Evolutionary conservation across 2,113 vertebrate genomes (phyloP), one percentile per base, ranked within the genome.

Genomic region (Fregetta grallaria): DNA sequence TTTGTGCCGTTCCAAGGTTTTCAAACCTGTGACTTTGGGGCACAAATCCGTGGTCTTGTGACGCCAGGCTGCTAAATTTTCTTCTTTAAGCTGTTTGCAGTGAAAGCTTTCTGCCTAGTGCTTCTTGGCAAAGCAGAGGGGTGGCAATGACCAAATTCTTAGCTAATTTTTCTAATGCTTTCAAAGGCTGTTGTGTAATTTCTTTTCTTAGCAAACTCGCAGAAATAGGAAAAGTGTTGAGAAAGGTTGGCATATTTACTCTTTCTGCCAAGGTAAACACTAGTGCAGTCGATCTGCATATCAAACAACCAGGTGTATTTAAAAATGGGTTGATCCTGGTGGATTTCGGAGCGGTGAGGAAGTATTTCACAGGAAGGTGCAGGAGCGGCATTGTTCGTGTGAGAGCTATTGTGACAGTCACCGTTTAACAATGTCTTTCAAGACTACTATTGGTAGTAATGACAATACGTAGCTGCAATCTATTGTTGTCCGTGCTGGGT

Each of bases 401-500:
- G 59, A 93, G 78, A 93, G 92, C 93, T 91, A 81, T 97, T 94
- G 88, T 97, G 96, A 90, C 94, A 94, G 96, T 95, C 96, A 30
- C 92, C 63, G 66, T 95, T 96, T 84, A 96, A 91, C 66, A 83
- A 88, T 75, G 94, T 94, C 93, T 97, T 97, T 97, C 92, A 73
- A 84, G 89, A 83, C 86, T 92, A 81, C 92, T 91, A 63, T 92
- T 94, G 95, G 96, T 96, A 66, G 97, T 88, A 96, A 88, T 97
- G 96, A 97, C 94, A 95, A 75, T 90, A 85, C 74, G 75, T 62
- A 94, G 95, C 96, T 93, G 80, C 66, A 38, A 27, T 81, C 93
- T 79, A 92, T 97, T 96, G 97, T 97, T 95, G 92, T 53, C 94
- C 86, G 70, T 42, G 55, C 92, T 58, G 92, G 89, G 87, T 96